phyloP scores from a whole-genome alignment of 2,797 vertebrate species.

The Enteromius radiatus region DNA sequence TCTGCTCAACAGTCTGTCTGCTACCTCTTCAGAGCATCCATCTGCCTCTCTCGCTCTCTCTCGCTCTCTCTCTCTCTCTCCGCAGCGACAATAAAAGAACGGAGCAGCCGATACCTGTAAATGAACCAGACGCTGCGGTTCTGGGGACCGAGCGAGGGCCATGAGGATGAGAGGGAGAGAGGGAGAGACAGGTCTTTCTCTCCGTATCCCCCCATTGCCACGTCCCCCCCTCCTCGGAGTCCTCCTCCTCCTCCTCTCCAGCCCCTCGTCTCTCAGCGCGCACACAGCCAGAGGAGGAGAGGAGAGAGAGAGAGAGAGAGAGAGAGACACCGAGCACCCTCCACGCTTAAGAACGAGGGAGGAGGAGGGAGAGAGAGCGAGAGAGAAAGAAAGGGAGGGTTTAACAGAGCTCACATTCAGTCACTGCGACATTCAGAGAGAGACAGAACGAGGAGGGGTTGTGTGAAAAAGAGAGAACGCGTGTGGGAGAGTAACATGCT shows the following conservation, averaged over 20 bases:
- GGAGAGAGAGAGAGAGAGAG: constrained; percentile 52
- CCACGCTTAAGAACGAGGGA: constrained; percentile 36
- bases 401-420: constrained; percentile 39
- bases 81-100: constrained; percentile 65
- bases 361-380: constrained; percentile 31
- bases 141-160: constrained; percentile 92
- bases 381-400: constrained; percentile 49
- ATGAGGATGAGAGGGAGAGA: constrained; percentile 93
- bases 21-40: constrained; percentile 69
- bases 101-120: constrained; percentile 91
- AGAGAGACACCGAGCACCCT: constrained; percentile 58
- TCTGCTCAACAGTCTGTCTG: constrained; percentile 49
- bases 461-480: constrained; percentile 43
- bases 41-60: constrained; percentile 56
- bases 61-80: constrained; percentile 66
- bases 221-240: constrained; percentile 74
- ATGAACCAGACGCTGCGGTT: constrained; percentile 96
- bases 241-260: constrained; percentile 46
- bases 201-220: constrained; percentile 76
- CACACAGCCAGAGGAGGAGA: constrained; percentile 70
- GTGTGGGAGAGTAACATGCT: constrained; percentile 53
- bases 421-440: constrained; percentile 54
- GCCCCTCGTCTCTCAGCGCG: constrained; percentile 68
- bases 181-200: constrained; percentile 80
- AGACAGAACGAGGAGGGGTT: constrained; percentile 57